Percentiles rank a stretch among this genome's conserved stretches.
Conservation (phyloP, 2,888 invertebrate genomes). For the Eumacrocentrus americanus region DNA sequence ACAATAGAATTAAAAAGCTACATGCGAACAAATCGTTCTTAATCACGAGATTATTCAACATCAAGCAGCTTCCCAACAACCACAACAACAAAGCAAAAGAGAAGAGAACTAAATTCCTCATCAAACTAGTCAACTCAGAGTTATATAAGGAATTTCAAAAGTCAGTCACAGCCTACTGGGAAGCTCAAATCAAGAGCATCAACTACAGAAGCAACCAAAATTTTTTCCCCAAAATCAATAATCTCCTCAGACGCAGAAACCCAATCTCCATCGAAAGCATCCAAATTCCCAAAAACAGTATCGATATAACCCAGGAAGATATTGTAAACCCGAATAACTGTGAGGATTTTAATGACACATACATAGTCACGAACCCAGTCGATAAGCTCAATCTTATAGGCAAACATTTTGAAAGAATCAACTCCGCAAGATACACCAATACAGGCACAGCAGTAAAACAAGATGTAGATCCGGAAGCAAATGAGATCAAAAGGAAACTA, state of each 20-base stretch:
- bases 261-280: background rate
- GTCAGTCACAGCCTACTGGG: slow-evolving; percentile 19
- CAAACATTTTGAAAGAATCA: slow-evolving; percentile 20
- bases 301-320: background rate
- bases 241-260: slow-evolving; percentile 2
- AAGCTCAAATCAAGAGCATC: slow-evolving; percentile 12
- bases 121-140: slow-evolving; percentile 9
- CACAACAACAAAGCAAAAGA: background rate
- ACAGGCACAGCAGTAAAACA: background rate
- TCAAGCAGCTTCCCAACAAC: background rate
- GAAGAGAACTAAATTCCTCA: slow-evolving; percentile 15
- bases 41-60: slow-evolving; percentile 8
- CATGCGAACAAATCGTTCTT: background rate
- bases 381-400: slow-evolving; percentile 21
- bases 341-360: slow-evolving; percentile 1
- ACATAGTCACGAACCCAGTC: background rate
- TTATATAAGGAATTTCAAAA: slow-evolving; percentile 23
- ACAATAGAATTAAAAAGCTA: background rate
- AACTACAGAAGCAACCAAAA: slow-evolving; percentile 11
- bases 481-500: background rate
- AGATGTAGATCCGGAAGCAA: background rate
- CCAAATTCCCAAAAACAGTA: slow-evolving; percentile 9
- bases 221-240: slow-evolving; percentile 25
- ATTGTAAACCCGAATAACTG: background rate
- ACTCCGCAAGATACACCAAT: slow-evolving; percentile 25